Base-by-base conservation (phyloP, 2,888 invertebrate species). In the Schizaphis graminum region DNA sequence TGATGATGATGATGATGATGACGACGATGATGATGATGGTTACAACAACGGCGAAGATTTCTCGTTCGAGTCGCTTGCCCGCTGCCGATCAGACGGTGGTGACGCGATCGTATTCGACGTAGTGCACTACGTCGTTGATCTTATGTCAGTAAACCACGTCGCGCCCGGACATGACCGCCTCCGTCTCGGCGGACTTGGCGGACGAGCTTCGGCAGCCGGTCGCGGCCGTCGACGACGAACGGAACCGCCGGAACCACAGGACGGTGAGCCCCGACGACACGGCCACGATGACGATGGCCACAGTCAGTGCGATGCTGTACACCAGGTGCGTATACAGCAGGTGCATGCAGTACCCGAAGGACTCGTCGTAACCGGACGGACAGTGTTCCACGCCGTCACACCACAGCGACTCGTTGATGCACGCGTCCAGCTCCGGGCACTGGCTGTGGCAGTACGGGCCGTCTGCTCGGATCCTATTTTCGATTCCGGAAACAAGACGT, bases 141-240 rank as follows among this genome's bases (percentile, higher is more conserved):
- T 97, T 98, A 97, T 98, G 98, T 98, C 98, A 98, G 98, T 98
- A 98, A 97, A 98, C 98, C 96, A 98, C 98, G 91, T 95, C 95
- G 87, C 95, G 94, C 28, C 95, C 95, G 35, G 95, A 95, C 91
- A 95, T 95, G 89, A 95, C 95, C n/a, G 95, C 95, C 57, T 95
- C 95, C n/a, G 95, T 95, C 96, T 98, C 98, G 56, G 97, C 97
- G 13, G 57, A 57, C 41, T 94, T 94, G 94, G 95, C 95, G 77
- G 95, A 94, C 87, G 95, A 11, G 97, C 11, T 98, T 97, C 98
- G 98, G 84, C 92, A 57, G 91, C 53, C 89, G 88, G 41, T 77
- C 47, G 47, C 92, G 92, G 89, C 92, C 91, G 90, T 77, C 89
- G 90, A 94, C 77, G 35, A 94, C 91, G 44, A 35, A 49, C 90